Base-by-base conservation (phyloP, 2,797 vertebrate species). In the Paedocypris micromegethes region DNA sequence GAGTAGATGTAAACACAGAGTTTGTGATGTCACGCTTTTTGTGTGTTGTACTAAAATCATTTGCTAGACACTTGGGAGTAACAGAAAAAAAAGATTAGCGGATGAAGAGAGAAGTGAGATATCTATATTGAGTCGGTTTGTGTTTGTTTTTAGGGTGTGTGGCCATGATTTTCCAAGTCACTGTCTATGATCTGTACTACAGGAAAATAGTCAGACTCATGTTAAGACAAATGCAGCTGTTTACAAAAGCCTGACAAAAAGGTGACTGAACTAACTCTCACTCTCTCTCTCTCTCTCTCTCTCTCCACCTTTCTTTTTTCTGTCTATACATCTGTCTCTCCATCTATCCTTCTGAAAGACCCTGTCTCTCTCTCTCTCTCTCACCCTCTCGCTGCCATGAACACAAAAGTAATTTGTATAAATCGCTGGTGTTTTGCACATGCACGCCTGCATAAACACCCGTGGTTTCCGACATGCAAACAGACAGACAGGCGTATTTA, bases 61-160 rank as follows among this genome's bases (percentile, higher is more conserved):
- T 23, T 23, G 23, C 23, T 23, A 23, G 23, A 23, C 23, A 23
- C 23, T 23, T 23, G 23, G 23, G 23, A 23, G 23, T 23, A 23
- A 9, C 5, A 52, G 38, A 9, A 72, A 47, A 9, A 9, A 52
- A 38, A 61, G 41, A 4, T 41, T 37, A 9, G 47, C 38, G 52
- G 9, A 38, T 45, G n/a, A 41, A 5, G 67, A 45, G 7, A 39
- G 52, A 45, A 45, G 2, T 4, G 9, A 44, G 76, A 81, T 86
- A 85, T 83, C 81, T 81, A 77, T 79, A 77, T 66, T 70, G 80
- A 80, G 84, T 84, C 77, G 79, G 75, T 53, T 84, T 81, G 47
- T 88, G 84, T 88, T 89, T 88, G 85, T 85, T 87, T 88, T 85
- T 76, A 83, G 87, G 88, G 88, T 72, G 86, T 89, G 82, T 77